Percentiles rank a stretch among this genome's conserved stretches.
These are phyloP conservation scores for Melipona beecheii DNA, from an alignment of 2,888 invertebrate species.

Conservation along the genomic window DNA sequence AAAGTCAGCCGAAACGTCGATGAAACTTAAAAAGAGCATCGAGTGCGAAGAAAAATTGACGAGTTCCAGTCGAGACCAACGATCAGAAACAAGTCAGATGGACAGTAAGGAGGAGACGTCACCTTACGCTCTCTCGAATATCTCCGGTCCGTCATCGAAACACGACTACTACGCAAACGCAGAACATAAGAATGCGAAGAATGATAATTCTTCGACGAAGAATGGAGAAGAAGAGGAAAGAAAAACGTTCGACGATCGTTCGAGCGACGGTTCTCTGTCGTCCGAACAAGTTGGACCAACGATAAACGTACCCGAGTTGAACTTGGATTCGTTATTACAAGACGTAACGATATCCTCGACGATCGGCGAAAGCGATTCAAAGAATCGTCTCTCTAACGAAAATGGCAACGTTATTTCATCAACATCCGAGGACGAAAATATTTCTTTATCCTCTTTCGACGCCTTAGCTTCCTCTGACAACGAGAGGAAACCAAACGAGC, in stretches of 20 bases:
- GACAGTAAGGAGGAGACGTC: conserved; percentile 37
- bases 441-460: conserved; percentile 58
- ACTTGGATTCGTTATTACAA: conserved; percentile 79
- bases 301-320: conserved; percentile 79
- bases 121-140: too few species aligned
- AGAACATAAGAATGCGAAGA: too few species aligned
- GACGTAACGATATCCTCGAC: conserved; percentile 80
- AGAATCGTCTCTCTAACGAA: conserved; percentile 11
- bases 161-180: too few species aligned
- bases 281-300: conserved; percentile 64
- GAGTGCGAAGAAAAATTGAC: not conserved
- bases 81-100: conserved; percentile 44
- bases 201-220: too few species aligned
- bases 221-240: conserved; percentile 66
- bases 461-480: conserved; percentile 28
- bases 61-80: not conserved
- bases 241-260: conserved; percentile 57
- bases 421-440: conserved; percentile 59
- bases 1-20: not conserved
- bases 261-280: conserved; percentile 50
- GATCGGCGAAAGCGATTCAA: conserved; percentile 65
- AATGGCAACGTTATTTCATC: conserved; percentile 21
- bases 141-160: not conserved
- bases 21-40: not conserved
- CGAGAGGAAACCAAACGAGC: not conserved